Evolutionary conservation across 2,113 vertebrate species (phyloP).

Genomic region (Origma solitaria): DNA sequence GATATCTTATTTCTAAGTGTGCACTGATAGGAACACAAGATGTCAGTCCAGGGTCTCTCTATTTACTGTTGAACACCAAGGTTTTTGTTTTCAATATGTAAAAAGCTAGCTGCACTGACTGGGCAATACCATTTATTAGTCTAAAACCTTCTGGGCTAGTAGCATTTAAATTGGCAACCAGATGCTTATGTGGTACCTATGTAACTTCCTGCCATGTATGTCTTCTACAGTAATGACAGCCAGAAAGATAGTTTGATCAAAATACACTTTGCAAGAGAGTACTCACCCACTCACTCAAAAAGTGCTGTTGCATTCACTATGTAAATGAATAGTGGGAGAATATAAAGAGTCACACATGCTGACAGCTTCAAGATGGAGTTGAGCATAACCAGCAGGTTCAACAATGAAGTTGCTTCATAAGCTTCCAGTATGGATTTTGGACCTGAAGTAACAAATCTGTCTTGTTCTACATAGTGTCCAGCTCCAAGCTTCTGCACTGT

Average conservation of each 20-base stretch:
- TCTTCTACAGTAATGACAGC: neutral
- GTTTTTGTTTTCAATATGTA: neutral
- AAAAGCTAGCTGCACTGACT: neutral
- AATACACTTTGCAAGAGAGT: neutral
- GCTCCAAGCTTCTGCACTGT: accelerated
- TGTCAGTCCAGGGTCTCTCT: neutral
- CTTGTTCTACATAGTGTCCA: neutral
- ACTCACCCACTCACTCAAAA: neutral
- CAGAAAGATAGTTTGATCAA: neutral
- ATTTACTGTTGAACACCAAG: neutral
- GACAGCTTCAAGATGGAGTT: neutral
- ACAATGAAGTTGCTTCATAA: neutral
- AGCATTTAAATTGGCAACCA: neutral
- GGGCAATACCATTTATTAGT: neutral
- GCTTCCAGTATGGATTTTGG: neutral
- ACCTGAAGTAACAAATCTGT: neutral
- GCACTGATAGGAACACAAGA: neutral
- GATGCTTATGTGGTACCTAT: neutral
- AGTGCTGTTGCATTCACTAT: neutral
- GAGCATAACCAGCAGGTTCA: neutral
- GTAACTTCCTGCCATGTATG: neutral
- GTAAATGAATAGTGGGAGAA: neutral
- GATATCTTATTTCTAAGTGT: neutral
- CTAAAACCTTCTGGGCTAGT: neutral
- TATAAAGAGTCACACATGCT: neutral